phyloP scores from a whole-genome alignment of 2,797 vertebrate genomes.

The Anguilla marmorata region DNA sequence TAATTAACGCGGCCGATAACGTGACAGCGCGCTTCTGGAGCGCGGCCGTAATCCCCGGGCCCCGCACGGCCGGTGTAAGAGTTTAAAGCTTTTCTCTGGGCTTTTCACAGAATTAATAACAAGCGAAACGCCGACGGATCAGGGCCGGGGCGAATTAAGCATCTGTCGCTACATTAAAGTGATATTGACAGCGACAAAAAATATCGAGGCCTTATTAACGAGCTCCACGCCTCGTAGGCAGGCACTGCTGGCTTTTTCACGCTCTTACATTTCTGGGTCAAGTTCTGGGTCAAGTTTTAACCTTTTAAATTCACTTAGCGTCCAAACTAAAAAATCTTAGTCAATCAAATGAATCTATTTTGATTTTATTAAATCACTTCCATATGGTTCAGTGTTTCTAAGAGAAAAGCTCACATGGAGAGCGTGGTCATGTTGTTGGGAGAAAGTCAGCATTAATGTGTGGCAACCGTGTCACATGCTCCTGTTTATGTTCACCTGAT shows the following conservation, averaged over 20 bases:
- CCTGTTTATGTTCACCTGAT: neutral
- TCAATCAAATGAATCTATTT: constrained; percentile 58
- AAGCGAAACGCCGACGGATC: constrained; percentile 29
- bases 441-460: neutral
- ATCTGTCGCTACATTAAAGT: constrained; percentile 50
- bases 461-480: neutral
- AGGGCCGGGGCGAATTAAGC: constrained; percentile 31
- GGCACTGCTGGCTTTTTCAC: constrained; percentile 16
- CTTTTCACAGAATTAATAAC: constrained; percentile 40
- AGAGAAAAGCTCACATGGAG: too few relatives aligned
- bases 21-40: constrained; percentile 16
- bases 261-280: constrained; percentile 35
- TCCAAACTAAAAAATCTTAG: constrained; percentile 51
- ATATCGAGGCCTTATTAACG: constrained; percentile 30
- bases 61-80: constrained; percentile 20
- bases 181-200: constrained; percentile 35
- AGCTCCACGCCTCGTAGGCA: constrained; percentile 26
- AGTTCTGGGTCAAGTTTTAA: constrained; percentile 43
- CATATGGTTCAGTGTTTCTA: neutral
- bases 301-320: constrained; percentile 43
- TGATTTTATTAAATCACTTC: constrained; percentile 50
- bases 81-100: constrained; percentile 40
- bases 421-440: neutral
- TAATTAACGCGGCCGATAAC: constrained; percentile 34
- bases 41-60: constrained; percentile 40